Percentiles rank a stretch among this genome's conserved stretches.
These are phyloP conservation scores for Mustelus asterias DNA, from an alignment of 2,113 vertebrate genomes.

Conservation along the genomic window DNA sequence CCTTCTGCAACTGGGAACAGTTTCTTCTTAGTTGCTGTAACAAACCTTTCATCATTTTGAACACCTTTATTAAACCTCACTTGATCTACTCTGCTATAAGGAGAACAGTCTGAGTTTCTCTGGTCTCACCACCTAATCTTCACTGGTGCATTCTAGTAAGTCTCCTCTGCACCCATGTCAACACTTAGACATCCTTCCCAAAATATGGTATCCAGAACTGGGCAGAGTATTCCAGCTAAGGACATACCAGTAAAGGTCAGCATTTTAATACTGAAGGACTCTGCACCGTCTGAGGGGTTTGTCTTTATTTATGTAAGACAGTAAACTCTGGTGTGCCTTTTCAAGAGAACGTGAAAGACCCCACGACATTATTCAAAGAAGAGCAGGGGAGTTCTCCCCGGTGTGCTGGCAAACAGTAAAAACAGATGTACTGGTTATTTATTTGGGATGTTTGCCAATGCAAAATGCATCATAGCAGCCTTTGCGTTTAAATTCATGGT, in stretches of 20 bases:
- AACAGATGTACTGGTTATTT: neutral
- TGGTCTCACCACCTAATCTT: neutral
- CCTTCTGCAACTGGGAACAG: neutral
- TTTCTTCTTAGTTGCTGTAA: neutral
- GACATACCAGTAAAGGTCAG: neutral
- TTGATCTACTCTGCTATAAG: neutral
- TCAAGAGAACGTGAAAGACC: neutral
- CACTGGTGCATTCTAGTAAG: neutral
- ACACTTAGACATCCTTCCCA: neutral
- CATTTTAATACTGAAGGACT: neutral
- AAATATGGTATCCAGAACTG: neutral
- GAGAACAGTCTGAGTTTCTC: neutral
- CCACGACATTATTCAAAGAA: neutral
- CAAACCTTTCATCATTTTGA: neutral
- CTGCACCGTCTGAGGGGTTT: neutral
- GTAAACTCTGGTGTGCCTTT: neutral
- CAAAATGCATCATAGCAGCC: neutral
- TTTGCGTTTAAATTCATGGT: neutral
- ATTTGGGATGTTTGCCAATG: neutral
- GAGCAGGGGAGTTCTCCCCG: neutral
- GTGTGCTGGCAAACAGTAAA: neutral
- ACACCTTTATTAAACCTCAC: neutral
- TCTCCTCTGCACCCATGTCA: neutral
- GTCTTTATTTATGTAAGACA: neutral
- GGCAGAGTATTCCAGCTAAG: neutral